phyloP scores from a whole-genome alignment of 2,888 invertebrate species.

The Lithophane ornitopus region DNA sequence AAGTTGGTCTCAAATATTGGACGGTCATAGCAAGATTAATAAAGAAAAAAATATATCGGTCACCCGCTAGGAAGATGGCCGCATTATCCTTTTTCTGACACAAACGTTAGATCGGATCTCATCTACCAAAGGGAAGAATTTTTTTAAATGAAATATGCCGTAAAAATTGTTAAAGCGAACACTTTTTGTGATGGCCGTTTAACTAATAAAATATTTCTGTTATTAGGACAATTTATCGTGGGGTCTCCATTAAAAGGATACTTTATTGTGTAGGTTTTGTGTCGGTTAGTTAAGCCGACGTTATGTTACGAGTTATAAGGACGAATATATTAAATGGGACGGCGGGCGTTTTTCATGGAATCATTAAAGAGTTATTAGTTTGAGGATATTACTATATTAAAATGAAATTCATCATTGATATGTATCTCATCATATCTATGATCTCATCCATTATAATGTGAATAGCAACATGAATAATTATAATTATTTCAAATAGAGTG shows the following conservation, averaged over 20 bases:
- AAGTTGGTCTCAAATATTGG: conserved; percentile 49
- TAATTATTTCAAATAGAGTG: too few species aligned
- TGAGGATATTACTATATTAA: conserved; percentile 68
- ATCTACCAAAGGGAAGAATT: conserved; percentile 78
- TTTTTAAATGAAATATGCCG: conserved; percentile 83
- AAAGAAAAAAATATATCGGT: conserved; percentile 76
- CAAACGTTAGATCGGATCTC: conserved; percentile 88
- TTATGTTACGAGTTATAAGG: conserved; percentile 74
- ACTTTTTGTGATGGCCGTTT: conserved; percentile 83
- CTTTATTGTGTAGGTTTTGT: conserved; percentile 87
- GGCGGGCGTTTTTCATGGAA: conserved; percentile 65
- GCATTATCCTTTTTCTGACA: conserved; percentile 88
- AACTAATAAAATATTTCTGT: conserved; percentile 86
- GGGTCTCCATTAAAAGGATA: conserved; percentile 84
- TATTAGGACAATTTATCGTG: conserved; percentile 88
- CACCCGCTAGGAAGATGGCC: conserved; percentile 85
- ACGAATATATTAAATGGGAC: conserved; percentile 75
- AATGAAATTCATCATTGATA: conserved; percentile 47
- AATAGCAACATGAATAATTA: neutral
- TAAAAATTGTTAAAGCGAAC: conserved; percentile 86
- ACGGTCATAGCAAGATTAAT: conserved; percentile 41
- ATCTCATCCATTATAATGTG: neutral
- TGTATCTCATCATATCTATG: too few species aligned
- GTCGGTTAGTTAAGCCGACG: conserved; percentile 75
- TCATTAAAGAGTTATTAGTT: conserved; percentile 59